Base-by-base conservation (phyloP, 2,113 vertebrate species). In the Centropus bengalensis region DNA sequence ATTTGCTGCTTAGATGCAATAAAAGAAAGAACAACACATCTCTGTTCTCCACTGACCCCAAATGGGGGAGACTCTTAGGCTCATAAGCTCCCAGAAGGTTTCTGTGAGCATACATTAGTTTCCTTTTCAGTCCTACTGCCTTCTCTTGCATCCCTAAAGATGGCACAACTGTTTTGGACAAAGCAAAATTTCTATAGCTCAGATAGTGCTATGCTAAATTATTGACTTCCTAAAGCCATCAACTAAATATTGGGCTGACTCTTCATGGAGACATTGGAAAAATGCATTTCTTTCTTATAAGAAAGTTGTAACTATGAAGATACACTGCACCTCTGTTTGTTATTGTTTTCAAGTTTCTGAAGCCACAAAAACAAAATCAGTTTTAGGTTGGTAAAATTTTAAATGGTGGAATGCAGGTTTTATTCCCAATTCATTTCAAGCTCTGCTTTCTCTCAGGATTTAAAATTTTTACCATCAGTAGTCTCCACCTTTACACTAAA, bases 311-410 rank as follows among this genome's bases (percentile, higher is more conserved):
- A 86, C 67, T 94, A 93, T 76, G 92, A 59, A 81, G 71, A 83
- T 90, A 69, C 76, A 56, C 40, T 86, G 68, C 28, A 71, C 20
- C 18, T 62, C 64, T 88, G 21, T 33, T 88, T 88, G 40, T 81
- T 95, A 95, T 62, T 93, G 88, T 91, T 96, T 96, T 71, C 62
- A 92, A 93, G 58, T 79, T 96, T 96, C 73, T 89, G 86, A 95
- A 91, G 66, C 23, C 85, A 91, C 80, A 54, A 84, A 94, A 90
- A 90, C 45, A 32, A 74, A 18, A 63, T 69, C 45, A 71, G 14
- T 86, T 93, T 42, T 77, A 94, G 88, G 52, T 93, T 96, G 91
- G 55, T 75, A 95, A 94, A 89, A 89, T 93, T 96, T 93, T 45
- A 92, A 94, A 91, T 92, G 8, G 28, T 93, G 60, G 21, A 52